phyloP scores from a whole-genome alignment of 2,888 invertebrate genomes.

The Lithophane leautieri region DNA sequence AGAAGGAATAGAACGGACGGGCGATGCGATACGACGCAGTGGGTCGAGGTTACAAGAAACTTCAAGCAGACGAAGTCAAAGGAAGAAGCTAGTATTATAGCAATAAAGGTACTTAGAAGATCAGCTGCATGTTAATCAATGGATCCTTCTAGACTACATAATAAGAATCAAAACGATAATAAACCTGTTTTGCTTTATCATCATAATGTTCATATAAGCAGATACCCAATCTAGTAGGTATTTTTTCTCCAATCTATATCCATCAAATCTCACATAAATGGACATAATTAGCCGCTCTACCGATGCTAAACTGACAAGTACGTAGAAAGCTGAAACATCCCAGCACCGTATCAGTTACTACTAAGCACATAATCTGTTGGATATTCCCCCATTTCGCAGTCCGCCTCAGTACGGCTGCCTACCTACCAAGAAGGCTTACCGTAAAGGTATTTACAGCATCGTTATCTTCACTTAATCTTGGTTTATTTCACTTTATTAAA shows the following conservation, averaged over 20 bases:
- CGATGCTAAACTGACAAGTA: slow-evolving; percentile 9
- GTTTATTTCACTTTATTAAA: slow-evolving; percentile 67
- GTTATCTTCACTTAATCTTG: slow-evolving; percentile 58
- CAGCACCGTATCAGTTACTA: slow-evolving; percentile 18
- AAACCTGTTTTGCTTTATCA: not conserved
- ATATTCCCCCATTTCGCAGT: slow-evolving; percentile 18
- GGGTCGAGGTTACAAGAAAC: too few species aligned
- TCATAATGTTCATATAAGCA: not conserved
- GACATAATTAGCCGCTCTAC: slow-evolving; percentile 21
- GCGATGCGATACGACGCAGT: too few species aligned
- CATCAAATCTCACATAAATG: slow-evolving; percentile 15
- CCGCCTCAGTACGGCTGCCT: slow-evolving; percentile 48
- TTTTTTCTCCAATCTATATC: slow-evolving; percentile 13
- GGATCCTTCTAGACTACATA: not conserved
- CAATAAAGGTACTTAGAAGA: too few species aligned
- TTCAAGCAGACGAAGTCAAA: too few species aligned
- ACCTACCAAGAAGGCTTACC: slow-evolving; percentile 18
- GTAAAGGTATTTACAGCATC: slow-evolving; percentile 50
- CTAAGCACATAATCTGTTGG: slow-evolving; percentile 27
- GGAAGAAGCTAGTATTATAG: too few species aligned
- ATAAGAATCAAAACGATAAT: not conserved
- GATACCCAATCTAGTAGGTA: not conserved
- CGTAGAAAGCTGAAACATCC: slow-evolving; percentile 44
- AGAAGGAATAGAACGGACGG: too few species aligned
- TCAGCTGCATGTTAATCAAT: not conserved